Evolutionary conservation across 2,797 vertebrate genomes (phyloP), one percentile per base, ranked within the genome.

Genomic region (Sebastes trivittatus): DNA sequence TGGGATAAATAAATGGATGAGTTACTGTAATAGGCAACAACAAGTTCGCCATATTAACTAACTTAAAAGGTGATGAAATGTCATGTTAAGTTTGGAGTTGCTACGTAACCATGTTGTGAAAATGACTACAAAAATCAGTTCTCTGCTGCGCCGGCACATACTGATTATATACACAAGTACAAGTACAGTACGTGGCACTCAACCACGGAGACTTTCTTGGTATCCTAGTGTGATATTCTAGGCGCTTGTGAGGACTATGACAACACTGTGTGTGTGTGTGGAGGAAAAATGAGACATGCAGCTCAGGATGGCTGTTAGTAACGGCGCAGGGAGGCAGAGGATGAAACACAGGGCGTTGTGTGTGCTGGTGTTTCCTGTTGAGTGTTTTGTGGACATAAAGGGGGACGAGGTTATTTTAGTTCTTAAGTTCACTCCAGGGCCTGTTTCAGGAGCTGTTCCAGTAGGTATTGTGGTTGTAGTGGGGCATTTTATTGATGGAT

Each of bases 191-290:
- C 79, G 77, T 61, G 64, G 75, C 75, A 65, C 77, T 74, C 42
- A 58, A 63, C 56, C 46, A 13, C 9, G 1, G 59, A 76, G 76
- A 74, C 58, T 27, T 79, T 75, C 29, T 70, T 74, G 65, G 72
- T 69, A 63, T 62, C 76, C 56, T n/a, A 2, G 77, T 83, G 80
- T 84, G 87, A 86, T 88, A 74, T 83, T 88, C 74, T 61, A 22
- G 80, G 78, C 67, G 73, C 87, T 83, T 78, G 70, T 76, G 66
- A 86, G 77, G 69, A 34, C 69, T 69, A 42, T 34, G 62, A 78
- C 67, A 85, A 80, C 75, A 72, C 0, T 42, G 54, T 27, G 42
- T 66, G 60, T 69, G 34, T 61, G 38, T 61, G 64, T 42, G 18
- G 60, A 82, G 60, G 72, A 61, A 63, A 68, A 73, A 76, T 56